phyloP scores from a whole-genome alignment of 2,888 invertebrate species.

The Chrysopilus asiliformis region DNA sequence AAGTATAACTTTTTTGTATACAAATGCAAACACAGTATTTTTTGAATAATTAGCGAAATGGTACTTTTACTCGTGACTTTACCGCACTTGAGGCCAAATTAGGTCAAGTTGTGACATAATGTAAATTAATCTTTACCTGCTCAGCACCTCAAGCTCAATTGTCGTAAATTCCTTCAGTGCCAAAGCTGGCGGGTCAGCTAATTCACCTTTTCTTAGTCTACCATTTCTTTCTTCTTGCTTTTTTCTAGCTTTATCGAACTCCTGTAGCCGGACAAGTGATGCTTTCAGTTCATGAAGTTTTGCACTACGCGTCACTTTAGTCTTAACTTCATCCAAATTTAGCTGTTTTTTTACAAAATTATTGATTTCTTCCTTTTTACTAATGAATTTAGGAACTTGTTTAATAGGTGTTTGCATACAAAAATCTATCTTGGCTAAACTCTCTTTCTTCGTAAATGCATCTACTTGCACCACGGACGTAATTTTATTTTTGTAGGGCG shows the following conservation, averaged over 20 bases:
- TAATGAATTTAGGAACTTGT: too few relatives aligned
- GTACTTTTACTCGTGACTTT: too few relatives aligned
- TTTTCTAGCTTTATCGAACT: constrained; percentile 47
- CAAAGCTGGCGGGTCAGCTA: constrained; percentile 8
- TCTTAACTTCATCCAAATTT: constrained; percentile 54
- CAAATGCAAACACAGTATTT: too few relatives aligned
- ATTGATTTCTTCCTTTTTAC: constrained; percentile 35
- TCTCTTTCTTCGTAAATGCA: constrained; percentile 22
- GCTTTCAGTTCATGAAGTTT: constrained; percentile 57
- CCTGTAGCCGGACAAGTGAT: constrained; percentile 50
- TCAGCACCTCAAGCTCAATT: constrained; percentile 61
- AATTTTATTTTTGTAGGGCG: constrained; percentile 1
- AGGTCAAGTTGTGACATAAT: too few relatives aligned
- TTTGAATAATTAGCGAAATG: too few relatives aligned
- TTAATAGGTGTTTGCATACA: constrained; percentile 26
- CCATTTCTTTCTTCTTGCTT: constrained; percentile 30
- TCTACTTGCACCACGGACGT: constrained; percentile 9
- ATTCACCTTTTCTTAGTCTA: constrained; percentile 23
- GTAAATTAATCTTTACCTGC: too few relatives aligned
- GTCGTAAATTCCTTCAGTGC: constrained; percentile 51
- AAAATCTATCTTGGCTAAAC: constrained; percentile 24
- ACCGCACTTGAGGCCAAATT: too few relatives aligned
- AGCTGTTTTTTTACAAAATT: constrained; percentile 46
- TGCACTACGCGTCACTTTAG: constrained; percentile 51
- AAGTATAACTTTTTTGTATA: too few relatives aligned